phyloP scores from a whole-genome alignment of 2,797 vertebrate genomes.

The Paguma larvata region DNA sequence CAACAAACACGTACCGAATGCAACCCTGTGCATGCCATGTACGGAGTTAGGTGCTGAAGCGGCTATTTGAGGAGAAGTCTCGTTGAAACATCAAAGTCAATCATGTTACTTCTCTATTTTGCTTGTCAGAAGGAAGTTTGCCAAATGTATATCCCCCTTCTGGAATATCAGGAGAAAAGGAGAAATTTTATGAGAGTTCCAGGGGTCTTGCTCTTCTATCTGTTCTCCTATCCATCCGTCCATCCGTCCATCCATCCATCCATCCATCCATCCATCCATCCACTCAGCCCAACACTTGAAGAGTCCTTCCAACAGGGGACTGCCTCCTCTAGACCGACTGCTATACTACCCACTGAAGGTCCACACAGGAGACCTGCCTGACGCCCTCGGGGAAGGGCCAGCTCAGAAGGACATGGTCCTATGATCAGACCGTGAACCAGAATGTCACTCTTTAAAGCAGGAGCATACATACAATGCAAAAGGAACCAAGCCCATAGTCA shows the following conservation, averaged over 20 bases:
- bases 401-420: neutral
- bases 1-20: neutral
- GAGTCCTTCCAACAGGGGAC: neutral
- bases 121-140: conserved; percentile 36
- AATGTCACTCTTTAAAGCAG: too few relatives aligned
- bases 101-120: neutral
- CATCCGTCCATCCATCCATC: neutral
- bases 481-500: neutral
- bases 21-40: neutral
- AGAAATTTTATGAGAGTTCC: neutral
- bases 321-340: neutral
- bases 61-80: neutral
- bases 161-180: conserved; percentile 12
- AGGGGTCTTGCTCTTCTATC: neutral
- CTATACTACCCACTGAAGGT: neutral
- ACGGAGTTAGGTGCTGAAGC: neutral
- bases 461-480: neutral
- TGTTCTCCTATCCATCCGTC: neutral
- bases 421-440: neutral
- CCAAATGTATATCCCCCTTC: neutral
- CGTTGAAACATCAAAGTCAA: neutral
- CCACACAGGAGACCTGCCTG: neutral
- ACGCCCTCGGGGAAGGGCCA: neutral
- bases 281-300: neutral
- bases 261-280: neutral